Percentiles rank a stretch among this genome's conserved stretches.
Evolutionary conservation across 2,113 vertebrate genomes (phyloP).

Genomic region (Microcebus murinus): DNA sequence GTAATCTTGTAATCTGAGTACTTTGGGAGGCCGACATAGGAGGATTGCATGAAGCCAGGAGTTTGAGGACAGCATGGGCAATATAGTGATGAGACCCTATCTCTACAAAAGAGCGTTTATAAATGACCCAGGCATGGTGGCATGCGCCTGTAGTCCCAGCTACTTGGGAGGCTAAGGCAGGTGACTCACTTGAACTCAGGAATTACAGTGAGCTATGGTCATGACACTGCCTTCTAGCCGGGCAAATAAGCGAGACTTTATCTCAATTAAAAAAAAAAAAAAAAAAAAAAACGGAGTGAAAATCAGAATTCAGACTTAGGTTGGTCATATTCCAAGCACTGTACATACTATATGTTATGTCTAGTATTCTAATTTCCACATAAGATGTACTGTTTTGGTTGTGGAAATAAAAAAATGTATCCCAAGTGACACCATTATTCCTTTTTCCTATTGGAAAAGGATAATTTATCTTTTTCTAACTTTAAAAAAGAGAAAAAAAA

Average conservation of each 20-base stretch:
- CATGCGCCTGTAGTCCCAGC: no score
- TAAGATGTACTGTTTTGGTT: background rate
- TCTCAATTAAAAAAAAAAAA: no score
- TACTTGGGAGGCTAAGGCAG: no score
- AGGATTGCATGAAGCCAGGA: background rate
- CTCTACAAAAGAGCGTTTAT: no score
- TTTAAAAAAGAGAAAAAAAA: background rate
- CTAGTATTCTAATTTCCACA: background rate
- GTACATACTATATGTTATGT: background rate
- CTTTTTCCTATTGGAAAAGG: background rate
- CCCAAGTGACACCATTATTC: background rate
- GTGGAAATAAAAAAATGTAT: background rate
- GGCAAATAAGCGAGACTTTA: no score
- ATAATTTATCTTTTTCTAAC: background rate
- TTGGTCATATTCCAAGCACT: background rate
- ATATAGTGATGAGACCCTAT: background rate
- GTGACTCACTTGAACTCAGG: no score
- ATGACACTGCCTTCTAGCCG: no score
- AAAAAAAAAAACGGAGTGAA: no score
- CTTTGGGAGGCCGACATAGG: no score
- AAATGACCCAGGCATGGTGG: no score
- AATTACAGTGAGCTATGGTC: no score
- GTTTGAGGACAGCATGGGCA: background rate
- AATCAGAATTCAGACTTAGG: background rate
- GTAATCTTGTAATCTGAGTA: background rate